A percentile compares a stretch with the other conserved stretches of the same genome.
phyloP scores from a whole-genome alignment of 2,888 invertebrate species.

The Hirudinaria manillensis region DNA sequence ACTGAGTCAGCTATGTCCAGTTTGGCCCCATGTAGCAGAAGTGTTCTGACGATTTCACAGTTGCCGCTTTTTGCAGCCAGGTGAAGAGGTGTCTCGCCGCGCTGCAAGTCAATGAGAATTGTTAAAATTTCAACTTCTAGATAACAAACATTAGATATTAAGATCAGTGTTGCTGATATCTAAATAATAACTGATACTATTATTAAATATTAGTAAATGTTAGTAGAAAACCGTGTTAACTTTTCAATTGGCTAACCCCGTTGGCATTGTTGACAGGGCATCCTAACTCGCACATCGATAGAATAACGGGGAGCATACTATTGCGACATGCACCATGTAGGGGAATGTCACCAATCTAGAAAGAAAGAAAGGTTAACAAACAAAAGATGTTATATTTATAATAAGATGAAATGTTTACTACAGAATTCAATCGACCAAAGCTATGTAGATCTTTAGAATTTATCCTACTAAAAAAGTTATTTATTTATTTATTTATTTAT shows the following conservation, averaged over 20 bases:
- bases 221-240: no score
- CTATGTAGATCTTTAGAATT: no score
- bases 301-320: conserved; percentile 8
- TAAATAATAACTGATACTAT: no score
- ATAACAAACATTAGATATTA: background rate
- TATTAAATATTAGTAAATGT: no score
- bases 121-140: background rate
- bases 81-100: conserved; percentile 24
- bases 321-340: conserved; percentile 26
- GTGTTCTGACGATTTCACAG: conserved; percentile 27
- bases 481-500: no score
- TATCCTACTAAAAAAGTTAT: no score
- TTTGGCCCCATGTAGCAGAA: conserved; percentile 31
- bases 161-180: background rate
- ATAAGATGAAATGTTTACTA: no score
- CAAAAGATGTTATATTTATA: no score
- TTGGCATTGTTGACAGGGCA: conserved; percentile 23
- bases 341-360: conserved; percentile 27
- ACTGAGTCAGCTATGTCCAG: conserved; percentile 26
- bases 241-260: background rate
- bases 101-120: background rate
- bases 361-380: background rate
- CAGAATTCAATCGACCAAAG: no score
- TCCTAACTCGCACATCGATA: conserved; percentile 20
- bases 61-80: conserved; percentile 14